A percentile compares a stretch with the other conserved stretches of the same genome.
Evolutionary conservation across 2,113 vertebrate species (phyloP).

Genomic region (Cygnus buccinator): DNA sequence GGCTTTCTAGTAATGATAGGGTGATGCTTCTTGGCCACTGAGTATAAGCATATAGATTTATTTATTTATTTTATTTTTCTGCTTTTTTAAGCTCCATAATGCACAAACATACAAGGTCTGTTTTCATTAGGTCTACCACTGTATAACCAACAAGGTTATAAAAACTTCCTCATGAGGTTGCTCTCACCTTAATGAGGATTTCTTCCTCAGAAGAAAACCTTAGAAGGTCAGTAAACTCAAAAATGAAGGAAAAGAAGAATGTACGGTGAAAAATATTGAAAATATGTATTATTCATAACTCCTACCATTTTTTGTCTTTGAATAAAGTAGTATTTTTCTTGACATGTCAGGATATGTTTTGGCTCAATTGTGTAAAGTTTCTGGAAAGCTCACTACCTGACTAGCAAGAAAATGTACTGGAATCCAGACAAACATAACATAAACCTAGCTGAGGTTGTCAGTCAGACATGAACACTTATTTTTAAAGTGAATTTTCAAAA

Average conservation of each 20-base stretch:
- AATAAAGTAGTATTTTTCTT: not conserved
- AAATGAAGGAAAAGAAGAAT: not conserved
- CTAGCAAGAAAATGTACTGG: not conserved
- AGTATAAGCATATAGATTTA: not conserved
- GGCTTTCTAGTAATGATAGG: not conserved
- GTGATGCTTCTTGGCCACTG: not conserved
- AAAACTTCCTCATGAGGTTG: not conserved
- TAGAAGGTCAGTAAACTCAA: not conserved
- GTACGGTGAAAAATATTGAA: not conserved
- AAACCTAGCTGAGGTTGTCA: not conserved
- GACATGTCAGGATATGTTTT: not conserved
- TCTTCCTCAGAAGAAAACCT: not conserved
- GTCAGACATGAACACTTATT: not conserved
- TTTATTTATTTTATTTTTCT: not conserved
- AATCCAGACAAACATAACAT: not conserved
- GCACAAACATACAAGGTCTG: not conserved
- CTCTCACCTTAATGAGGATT: not conserved
- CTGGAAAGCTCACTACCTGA: not conserved
- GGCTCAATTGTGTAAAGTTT: not conserved
- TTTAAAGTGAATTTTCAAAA: conserved; percentile 32
- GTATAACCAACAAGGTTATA: not conserved
- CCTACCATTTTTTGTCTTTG: not conserved
- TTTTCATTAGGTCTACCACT: not conserved
- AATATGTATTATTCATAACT: not conserved
- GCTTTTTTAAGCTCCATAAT: not conserved